phyloP scores from a whole-genome alignment of 1,140 invertebrate genomes.

The Euura lappo region DNA sequence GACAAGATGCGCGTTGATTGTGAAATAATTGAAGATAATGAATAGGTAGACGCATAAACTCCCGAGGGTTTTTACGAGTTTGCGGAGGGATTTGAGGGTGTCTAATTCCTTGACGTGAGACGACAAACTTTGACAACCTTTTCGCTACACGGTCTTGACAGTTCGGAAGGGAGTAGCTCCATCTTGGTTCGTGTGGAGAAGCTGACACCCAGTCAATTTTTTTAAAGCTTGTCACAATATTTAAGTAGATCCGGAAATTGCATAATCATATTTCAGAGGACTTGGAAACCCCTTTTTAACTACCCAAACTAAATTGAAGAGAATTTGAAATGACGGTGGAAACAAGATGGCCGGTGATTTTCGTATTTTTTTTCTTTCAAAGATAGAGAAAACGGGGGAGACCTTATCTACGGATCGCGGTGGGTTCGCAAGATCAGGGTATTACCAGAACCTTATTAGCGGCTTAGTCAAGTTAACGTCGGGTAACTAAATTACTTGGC shows the following conservation, averaged over 20 bases:
- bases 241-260: too few relatives aligned
- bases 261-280: too few relatives aligned
- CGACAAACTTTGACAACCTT: too few relatives aligned
- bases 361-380: neutral
- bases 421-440: slow-evolving; percentile 25
- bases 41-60: neutral
- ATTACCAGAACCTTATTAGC: slow-evolving; percentile 38
- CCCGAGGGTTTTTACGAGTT: neutral
- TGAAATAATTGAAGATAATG: slow-evolving; percentile 1
- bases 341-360: neutral
- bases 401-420: slow-evolving; percentile 25
- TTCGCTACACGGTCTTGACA: too few relatives aligned
- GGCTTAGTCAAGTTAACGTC: slow-evolving; percentile 35
- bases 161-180: too few relatives aligned
- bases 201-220: too few relatives aligned
- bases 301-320: too few relatives aligned
- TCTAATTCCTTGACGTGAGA: too few relatives aligned
- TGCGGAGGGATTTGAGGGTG: too few relatives aligned
- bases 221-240: too few relatives aligned
- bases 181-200: too few relatives aligned
- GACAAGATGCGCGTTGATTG: neutral
- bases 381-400: neutral
- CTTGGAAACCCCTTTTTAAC: too few relatives aligned
- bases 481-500: slow-evolving; percentile 30
- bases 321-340: neutral